Evolutionary conservation across 2,888 invertebrate species (phyloP), one percentile per base, ranked within the genome.

Genomic region (Agriopis aurantiaria): DNA sequence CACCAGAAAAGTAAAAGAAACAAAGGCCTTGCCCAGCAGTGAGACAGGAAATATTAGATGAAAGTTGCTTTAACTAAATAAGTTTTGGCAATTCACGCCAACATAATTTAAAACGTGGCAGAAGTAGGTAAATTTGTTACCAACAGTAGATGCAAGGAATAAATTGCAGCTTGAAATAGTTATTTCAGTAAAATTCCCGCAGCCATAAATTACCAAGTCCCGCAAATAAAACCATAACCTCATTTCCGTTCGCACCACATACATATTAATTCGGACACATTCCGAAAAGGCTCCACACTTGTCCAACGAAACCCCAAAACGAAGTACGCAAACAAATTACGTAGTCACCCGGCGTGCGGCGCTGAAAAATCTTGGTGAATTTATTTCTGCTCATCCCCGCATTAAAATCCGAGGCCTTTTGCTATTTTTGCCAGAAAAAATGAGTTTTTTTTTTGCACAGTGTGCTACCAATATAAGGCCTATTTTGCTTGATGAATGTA

Each of bases 341-440:
- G 83, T 80, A 90, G 88, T 89, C 90, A 61, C 77, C 65, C 75
- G 82, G 82, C 88, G 89, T 88, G 78, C 84, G 76, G 78, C 84
- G 76, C 78, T 87, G 88, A 89, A 90, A 90, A 90, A 90, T 89
- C 88, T 88, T 85, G 78, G 81, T 82, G 86, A 89, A 90, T 90
- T 89, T 88, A 89, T 90, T 86, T 85, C 79, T 81, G 85, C 84
- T 86, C 84, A 84, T 86, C 84, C 82, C 77, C 67, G 83, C 85
- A 87, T 88, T 85, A 87, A 85, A 86, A 86, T 81, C 86, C 80
- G 78, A 78, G 83, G 76, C 64, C 82, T 86, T 87, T 83, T 85
- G 82, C 84, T 87, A 85, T 85, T 85, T 86, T 86, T 80, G 76
- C 73, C 77, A 75, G 77, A 78, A 79, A 81, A 58, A 61, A 67